These are phyloP conservation scores for Camarhynchus parvulus DNA, from an alignment of 2,113 vertebrate genomes.

Conservation along the genomic window DNA sequence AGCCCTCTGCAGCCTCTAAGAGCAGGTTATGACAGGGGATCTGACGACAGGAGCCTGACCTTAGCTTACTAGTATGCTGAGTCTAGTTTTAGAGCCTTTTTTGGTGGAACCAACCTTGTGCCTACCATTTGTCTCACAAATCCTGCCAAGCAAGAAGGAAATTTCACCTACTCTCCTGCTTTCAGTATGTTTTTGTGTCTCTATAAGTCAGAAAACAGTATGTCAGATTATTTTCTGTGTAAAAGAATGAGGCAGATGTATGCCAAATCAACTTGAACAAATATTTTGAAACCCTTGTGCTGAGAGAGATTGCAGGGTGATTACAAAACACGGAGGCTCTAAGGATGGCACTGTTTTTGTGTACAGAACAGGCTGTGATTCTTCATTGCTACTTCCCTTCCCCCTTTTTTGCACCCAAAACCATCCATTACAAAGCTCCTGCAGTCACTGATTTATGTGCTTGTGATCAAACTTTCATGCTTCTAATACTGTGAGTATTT, in stretches of 20 bases:
- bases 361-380: not conserved
- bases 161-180: not conserved
- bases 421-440: constrained; percentile 4
- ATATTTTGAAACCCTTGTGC: not conserved
- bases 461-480: constrained; percentile 21
- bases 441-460: constrained; percentile 22
- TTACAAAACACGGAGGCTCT: not conserved
- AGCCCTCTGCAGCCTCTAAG: accelerated
- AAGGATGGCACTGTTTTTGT: not conserved
- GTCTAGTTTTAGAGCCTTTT: not conserved
- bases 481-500: constrained; percentile 14
- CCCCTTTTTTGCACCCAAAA: not conserved
- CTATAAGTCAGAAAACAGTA: not conserved
- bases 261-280: not conserved
- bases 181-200: not conserved
- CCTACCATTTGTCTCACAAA: not conserved
- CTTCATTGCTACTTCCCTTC: not conserved
- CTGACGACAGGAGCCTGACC: not conserved
- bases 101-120: not conserved
- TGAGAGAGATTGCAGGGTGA: not conserved
- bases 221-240: not conserved
- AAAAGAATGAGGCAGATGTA: not conserved
- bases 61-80: not conserved
- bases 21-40: not conserved
- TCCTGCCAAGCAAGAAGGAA: not conserved